A percentile compares a stretch with the other conserved stretches of the same genome.
Conservation (phyloP, 2,113 vertebrate species). For the Oncorhynchus masou region DNA sequence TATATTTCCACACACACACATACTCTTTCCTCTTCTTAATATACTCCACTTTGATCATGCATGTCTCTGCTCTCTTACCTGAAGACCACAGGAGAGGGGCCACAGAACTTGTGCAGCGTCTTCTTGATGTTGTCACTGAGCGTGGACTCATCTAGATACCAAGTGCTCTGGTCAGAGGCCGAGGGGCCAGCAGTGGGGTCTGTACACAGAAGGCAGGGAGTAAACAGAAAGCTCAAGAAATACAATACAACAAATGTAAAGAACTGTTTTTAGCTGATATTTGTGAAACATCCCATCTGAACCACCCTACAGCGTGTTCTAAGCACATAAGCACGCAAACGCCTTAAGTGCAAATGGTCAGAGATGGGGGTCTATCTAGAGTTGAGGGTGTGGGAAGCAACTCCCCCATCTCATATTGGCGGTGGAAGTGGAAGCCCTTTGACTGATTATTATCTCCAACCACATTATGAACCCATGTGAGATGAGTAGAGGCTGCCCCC, state of each 20-base stretch:
- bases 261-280: no score
- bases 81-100: constrained; percentile 96
- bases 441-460: no score
- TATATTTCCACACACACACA: background rate
- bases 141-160: constrained; percentile 98
- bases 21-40: background rate
- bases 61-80: constrained; percentile 73
- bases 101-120: constrained; percentile 98
- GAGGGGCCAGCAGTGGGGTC: constrained; percentile 98
- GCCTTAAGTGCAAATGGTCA: no score
- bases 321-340: no score
- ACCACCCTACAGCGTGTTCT: no score
- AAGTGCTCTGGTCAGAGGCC: constrained; percentile 97
- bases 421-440: no score
- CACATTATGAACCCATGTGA: background rate
- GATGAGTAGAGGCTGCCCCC: background rate
- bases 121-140: constrained; percentile 99
- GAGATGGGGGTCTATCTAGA: no score
- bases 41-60: background rate
- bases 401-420: no score
- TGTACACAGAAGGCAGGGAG: constrained; percentile 44
- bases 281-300: no score
- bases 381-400: no score
- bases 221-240: constrained; percentile 1
- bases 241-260: background rate